Percentiles rank a stretch among this genome's conserved stretches.
These are phyloP conservation scores for Spinus olivaceus DNA, from an alignment of 2,797 vertebrate genomes.

Conservation along the genomic window DNA sequence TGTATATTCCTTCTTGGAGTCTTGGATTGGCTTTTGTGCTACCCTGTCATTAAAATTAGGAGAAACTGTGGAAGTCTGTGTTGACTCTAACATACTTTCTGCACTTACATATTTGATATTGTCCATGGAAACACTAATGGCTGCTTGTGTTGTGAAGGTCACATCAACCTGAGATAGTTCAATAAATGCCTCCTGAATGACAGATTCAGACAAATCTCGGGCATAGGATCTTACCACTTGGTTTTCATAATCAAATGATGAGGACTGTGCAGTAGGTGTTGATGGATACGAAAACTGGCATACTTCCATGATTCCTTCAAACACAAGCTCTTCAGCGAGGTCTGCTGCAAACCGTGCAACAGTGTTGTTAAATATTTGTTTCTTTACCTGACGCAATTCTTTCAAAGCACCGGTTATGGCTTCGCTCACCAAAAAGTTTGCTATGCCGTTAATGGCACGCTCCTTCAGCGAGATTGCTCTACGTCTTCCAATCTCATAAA, in stretches of 20 bases:
- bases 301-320: conserved; percentile 99
- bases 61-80: conserved; percentile 77
- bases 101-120: conserved; percentile 86
- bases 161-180: conserved; percentile 93
- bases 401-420: conserved; percentile 89
- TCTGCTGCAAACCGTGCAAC: conserved; percentile 91
- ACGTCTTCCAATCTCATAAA: conserved; percentile 93
- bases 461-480: conserved; percentile 87
- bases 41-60: conserved; percentile 67
- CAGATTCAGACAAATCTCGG: conserved; percentile 93
- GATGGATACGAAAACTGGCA: conserved; percentile 95
- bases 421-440: conserved; percentile 90
- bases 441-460: conserved; percentile 88
- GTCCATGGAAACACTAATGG: conserved; percentile 91
- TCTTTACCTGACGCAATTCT: conserved; percentile 90
- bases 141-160: conserved; percentile 90
- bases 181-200: conserved; percentile 98
- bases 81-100: conserved; percentile 74
- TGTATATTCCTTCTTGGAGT: conserved; percentile 80
- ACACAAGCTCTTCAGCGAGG: conserved; percentile 94
- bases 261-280: conserved; percentile 79
- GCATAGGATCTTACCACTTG: conserved; percentile 91
- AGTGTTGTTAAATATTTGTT: conserved; percentile 91
- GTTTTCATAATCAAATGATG: conserved; percentile 80
- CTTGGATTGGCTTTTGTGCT: conserved; percentile 56